Conservation (phyloP, 2,888 invertebrate species). For the Arctia plantaginis region DNA sequence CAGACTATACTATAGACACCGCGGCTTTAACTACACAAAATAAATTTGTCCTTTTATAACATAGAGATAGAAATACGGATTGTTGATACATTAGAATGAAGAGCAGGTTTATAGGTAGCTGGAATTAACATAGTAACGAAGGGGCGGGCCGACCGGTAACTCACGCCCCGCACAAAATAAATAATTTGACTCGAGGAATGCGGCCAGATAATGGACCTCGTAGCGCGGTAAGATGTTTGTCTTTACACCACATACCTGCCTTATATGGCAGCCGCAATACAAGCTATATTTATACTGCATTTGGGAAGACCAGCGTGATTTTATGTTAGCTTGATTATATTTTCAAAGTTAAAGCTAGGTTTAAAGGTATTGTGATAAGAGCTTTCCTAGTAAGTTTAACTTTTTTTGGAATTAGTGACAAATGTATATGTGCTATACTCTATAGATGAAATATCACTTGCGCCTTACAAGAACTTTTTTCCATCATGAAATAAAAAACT, state of each 20-base stretch:
- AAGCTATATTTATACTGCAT: neutral
- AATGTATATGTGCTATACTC: neutral
- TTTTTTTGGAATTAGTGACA: neutral
- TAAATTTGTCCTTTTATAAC: conserved; percentile 17
- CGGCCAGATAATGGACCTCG: conserved; percentile 64
- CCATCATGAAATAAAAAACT: neutral
- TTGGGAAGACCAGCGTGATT: neutral
- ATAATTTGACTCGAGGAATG: conserved; percentile 79
- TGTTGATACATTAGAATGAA: conserved; percentile 56
- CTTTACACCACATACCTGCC: conserved; percentile 34
- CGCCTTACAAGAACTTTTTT: neutral
- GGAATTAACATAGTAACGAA: conserved; percentile 84
- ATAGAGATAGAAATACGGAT: conserved; percentile 40
- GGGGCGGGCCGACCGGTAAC: conserved; percentile 80
- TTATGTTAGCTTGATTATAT: neutral
- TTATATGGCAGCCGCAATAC: conserved; percentile 17
- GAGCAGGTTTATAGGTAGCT: conserved; percentile 65
- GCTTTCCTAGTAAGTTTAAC: neutral
- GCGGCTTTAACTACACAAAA: conserved; percentile 9
- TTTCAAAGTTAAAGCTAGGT: neutral
- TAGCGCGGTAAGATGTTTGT: conserved; percentile 45
- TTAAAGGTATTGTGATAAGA: neutral
- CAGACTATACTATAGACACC: neutral
- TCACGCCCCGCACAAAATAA: conserved; percentile 84
- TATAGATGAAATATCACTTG: neutral